Evolutionary conservation across 2,888 invertebrate genomes (phyloP), one percentile per base, ranked within the genome.

Genomic region (Polietes domitor): DNA sequence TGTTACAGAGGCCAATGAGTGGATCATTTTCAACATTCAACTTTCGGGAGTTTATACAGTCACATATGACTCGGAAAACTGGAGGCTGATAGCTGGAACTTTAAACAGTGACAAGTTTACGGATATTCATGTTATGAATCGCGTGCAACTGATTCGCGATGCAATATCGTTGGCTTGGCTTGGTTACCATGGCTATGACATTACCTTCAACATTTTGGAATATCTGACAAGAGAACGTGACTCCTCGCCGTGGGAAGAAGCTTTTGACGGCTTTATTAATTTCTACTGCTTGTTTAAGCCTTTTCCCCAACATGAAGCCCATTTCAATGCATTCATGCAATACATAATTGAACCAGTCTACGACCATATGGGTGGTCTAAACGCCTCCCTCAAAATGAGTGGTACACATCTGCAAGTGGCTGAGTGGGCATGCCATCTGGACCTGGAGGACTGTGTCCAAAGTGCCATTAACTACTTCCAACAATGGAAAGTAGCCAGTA

Each of bases 91-190:
- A 12, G 92, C 90, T 1, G 87, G 92, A 0, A 93, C 94, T 0
- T 91, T 97, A 68, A 93, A 94, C 84, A 93, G 93, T 37, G 91
- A 92, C 0, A 92, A 93, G 6, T 94, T 92, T 85, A 78, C 90
- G 0, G 88, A 88, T 19, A 94, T 98, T 63, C 94, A 96, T 15
- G 92, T 93, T 3, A 92, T 96, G 77, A 97, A 96, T 87, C 93
- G 97, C 41, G 97, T 97, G 0, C 96, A 97, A 89, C 92, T 98
- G 19, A 93, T 98, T 68, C 95, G 96, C 71, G 98, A 98, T 90
- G 94, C 95, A 0, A 93, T 96, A 83, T 95, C 95, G 28, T 63
- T 92, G 85, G 96, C 96, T 24, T 94, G 94, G 94, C 92, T 94
- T 24, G 95, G 94, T 43, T 92, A 94, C 76, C 92, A 96, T n/a